Conservation (phyloP, 2,113 vertebrate species). For the Sprattus sprattus region DNA sequence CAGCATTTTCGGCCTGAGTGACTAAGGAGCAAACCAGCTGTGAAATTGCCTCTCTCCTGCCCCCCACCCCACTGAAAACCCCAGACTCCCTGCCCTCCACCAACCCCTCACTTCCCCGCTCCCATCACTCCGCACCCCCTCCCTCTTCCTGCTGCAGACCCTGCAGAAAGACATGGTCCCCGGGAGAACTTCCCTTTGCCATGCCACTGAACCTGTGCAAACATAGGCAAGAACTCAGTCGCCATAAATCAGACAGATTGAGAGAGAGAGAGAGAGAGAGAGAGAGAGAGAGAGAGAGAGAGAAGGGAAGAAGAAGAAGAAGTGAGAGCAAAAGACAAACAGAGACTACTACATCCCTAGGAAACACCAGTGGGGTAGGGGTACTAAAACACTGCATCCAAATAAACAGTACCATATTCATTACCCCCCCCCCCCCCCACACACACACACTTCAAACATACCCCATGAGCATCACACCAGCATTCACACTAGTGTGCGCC, state of each 20-base stretch:
- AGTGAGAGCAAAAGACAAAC: not conserved
- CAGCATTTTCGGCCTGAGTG: conserved; percentile 99
- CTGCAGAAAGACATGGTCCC: conserved; percentile 80
- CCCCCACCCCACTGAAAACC: conserved; percentile 74
- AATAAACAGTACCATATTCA: not conserved
- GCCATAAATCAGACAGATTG: conserved; percentile 56
- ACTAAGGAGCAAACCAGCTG: conserved; percentile 99
- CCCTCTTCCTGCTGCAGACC: conserved; percentile 76
- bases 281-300: conserved; percentile 10
- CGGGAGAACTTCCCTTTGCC: conserved; percentile 79
- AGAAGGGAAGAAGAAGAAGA: conserved; percentile 55
- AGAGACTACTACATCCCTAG: not conserved
- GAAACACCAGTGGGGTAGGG: not conserved
- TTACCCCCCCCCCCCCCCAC: not conserved
- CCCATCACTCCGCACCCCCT: conserved; percentile 64
- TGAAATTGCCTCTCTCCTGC: conserved; percentile 99
- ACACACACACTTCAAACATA: too few species aligned
- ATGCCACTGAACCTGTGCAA: conserved; percentile 77
- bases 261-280: conserved; percentile 43
- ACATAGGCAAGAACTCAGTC: conserved; percentile 38
- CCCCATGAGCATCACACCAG: not conserved
- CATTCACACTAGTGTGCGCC: not conserved
- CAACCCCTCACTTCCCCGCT: conserved; percentile 68
- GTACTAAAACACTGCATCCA: not conserved
- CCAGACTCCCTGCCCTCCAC: conserved; percentile 55